Evolutionary conservation across 2,797 vertebrate genomes (phyloP).

Genomic region (Netta rufina): DNA sequence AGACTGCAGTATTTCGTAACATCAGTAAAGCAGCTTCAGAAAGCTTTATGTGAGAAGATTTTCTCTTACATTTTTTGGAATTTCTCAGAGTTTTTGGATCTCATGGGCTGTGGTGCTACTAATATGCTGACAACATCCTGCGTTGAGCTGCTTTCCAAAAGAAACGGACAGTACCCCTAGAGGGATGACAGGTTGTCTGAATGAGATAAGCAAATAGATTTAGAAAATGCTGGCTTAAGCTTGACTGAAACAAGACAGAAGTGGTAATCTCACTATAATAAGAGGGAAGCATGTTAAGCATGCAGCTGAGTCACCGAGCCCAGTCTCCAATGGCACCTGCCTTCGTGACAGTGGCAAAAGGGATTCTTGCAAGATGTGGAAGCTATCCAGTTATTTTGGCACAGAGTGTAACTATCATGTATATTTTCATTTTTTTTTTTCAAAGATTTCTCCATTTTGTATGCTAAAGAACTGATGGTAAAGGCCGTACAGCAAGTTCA

Average conservation of each 20-base stretch:
- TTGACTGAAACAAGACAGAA: not conserved
- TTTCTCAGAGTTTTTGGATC: not conserved
- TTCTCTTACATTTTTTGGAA: not conserved
- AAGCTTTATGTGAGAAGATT: not conserved
- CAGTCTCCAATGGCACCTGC: not conserved
- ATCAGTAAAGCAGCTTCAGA: not conserved
- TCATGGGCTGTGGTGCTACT: not conserved
- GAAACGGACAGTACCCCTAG: slow-evolving; percentile 42
- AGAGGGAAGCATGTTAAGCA: not conserved
- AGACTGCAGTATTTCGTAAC: not conserved
- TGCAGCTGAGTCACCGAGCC: not conserved
- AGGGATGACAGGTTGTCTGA: slow-evolving; percentile 60
- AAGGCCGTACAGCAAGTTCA: not conserved
- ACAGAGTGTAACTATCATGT: not conserved
- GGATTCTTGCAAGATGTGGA: not conserved
- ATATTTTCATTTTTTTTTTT: not conserved
- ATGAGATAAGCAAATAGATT: slow-evolving; percentile 68
- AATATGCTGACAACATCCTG: slow-evolving; percentile 58
- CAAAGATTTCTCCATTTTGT: not conserved
- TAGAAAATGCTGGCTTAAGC: slow-evolving; percentile 65
- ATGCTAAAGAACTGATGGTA: not conserved
- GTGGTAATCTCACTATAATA: not conserved
- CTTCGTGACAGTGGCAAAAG: not conserved
- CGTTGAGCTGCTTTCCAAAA: slow-evolving; percentile 38
- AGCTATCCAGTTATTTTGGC: not conserved